These are phyloP conservation scores for Tenthredo distinguenda DNA, from an alignment of 2,888 invertebrate genomes.

Conservation along the genomic window DNA sequence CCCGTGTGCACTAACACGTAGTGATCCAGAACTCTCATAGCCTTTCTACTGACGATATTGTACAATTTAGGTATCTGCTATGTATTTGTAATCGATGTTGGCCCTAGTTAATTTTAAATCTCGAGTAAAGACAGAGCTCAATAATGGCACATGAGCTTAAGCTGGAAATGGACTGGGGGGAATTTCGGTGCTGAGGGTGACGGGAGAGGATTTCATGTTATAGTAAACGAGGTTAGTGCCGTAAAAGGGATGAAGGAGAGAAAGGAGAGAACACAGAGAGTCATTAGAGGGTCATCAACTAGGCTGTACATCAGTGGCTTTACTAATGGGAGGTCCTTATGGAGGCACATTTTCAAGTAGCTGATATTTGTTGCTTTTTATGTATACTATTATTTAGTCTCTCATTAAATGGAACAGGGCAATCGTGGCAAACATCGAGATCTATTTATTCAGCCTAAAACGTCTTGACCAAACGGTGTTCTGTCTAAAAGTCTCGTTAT, in stretches of 20 bases:
- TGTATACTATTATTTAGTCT: neutral
- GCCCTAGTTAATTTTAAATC: slow-evolving; percentile 42
- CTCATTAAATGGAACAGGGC: neutral
- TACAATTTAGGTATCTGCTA: neutral
- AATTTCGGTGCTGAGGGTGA: neutral
- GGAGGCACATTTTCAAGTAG: slow-evolving; percentile 54
- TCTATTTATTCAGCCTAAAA: no score
- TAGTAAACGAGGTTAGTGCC: slow-evolving; percentile 24
- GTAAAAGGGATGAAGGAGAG: slow-evolving; percentile 43
- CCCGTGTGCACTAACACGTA: no score
- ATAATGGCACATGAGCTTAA: slow-evolving; percentile 40
- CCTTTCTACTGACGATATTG: neutral
- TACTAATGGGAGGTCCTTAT: slow-evolving; percentile 64
- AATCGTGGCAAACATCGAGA: no score
- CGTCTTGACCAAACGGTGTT: no score
- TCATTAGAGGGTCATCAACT: slow-evolving; percentile 66
- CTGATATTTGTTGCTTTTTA: neutral
- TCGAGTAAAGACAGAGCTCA: slow-evolving; percentile 32
- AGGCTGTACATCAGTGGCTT: slow-evolving; percentile 66
- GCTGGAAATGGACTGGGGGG: slow-evolving; percentile 29
- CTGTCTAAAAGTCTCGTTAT: no score
- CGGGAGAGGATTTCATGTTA: neutral
- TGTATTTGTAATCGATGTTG: slow-evolving; percentile 43
- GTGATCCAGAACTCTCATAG: no score
- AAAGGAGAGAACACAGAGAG: slow-evolving; percentile 53